Evolutionary conservation across 2,888 invertebrate species (phyloP).

Genomic region (Nemotelus pantherinus): DNA sequence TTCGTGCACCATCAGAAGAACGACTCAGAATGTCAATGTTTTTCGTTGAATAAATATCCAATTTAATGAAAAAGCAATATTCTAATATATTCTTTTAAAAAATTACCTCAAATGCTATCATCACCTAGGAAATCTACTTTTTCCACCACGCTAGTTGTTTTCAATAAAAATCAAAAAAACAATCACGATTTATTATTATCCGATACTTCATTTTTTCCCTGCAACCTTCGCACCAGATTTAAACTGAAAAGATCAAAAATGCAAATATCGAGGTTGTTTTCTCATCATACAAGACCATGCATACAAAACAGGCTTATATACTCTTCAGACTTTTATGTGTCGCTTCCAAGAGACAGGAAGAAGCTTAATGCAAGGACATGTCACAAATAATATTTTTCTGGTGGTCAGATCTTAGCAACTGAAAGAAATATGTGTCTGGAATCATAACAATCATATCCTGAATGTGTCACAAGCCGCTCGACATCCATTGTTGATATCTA

Average conservation of each 20-base stretch:
- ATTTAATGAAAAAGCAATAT: too few species aligned
- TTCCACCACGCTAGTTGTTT: too few species aligned
- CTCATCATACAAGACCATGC: conserved; percentile 11
- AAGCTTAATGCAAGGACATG: conserved; percentile 30
- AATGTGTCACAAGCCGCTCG: conserved; percentile 15
- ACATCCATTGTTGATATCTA: neutral
- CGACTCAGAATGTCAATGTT: too few species aligned
- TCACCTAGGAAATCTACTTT: too few species aligned
- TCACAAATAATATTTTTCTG: conserved; percentile 39
- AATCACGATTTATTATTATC: neutral
- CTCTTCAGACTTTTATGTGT: conserved; percentile 34
- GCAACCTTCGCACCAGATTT: conserved; percentile 2
- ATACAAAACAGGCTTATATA: conserved; percentile 36
- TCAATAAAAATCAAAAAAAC: too few species aligned
- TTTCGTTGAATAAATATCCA: too few species aligned
- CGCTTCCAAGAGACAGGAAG: conserved; percentile 1
- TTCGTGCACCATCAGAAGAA: too few species aligned
- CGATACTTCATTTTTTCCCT: neutral
- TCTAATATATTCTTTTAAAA: too few species aligned
- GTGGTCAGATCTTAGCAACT: conserved; percentile 29
- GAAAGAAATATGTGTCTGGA: conserved; percentile 38
- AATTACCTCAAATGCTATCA: too few species aligned
- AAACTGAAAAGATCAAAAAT: neutral
- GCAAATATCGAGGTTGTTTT: neutral
- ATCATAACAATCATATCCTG: conserved; percentile 40